Conservation (phyloP, 2,113 vertebrate genomes). For the western clawed frog (Xenopus tropicalis) region UCB_Xtro_10.0 CM004447.2:151456501-151457000, state of each 20-base stretch:
- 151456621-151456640: not conserved
- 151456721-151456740: not conserved
- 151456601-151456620: not conserved
- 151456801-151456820: not conserved
- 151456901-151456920: not conserved
- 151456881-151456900: not conserved
- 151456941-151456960: too few relatives aligned
- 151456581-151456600: not conserved
- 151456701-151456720: not conserved
- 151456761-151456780: not conserved
- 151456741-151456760: not conserved
- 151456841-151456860: not conserved
- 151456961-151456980: too few relatives aligned
- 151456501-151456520: too few relatives aligned
- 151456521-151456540: not conserved
- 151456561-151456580: not conserved
- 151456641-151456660: not conserved
- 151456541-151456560: not conserved
- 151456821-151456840: not conserved
- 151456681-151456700: not conserved
- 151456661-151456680: not conserved
- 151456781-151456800: not conserved
- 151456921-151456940: too few relatives aligned
- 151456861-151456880: not conserved
- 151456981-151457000: too few relatives aligned